Percentiles rank a stretch among this genome's conserved stretches.
These are phyloP conservation scores for Agrypnia vestita DNA, from an alignment of 1,140 invertebrate genomes.

Conservation along the genomic window DNA sequence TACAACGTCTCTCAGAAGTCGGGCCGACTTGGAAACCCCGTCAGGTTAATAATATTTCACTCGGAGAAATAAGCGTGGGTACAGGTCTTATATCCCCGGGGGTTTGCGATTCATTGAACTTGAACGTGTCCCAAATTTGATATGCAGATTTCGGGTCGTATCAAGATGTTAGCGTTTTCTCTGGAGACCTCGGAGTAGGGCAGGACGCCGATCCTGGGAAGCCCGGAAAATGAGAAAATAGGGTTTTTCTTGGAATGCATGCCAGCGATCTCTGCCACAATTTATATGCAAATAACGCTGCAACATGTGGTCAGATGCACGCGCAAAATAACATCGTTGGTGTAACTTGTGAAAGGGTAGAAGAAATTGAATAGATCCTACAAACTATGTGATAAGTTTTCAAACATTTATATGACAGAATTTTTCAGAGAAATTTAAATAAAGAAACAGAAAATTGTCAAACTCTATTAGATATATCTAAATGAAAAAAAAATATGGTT, in stretches of 20 bases:
- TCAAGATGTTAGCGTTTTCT: slow-evolving; percentile 12
- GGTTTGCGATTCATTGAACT: slow-evolving; percentile 15
- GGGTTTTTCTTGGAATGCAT: not conserved
- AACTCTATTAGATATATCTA: too few species aligned
- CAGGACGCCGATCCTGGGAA: not conserved
- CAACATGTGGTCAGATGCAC: too few species aligned
- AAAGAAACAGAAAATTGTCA: too few species aligned
- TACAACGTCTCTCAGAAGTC: not conserved
- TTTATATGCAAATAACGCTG: too few species aligned
- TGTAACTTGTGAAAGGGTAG: too few species aligned
- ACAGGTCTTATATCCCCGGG: not conserved
- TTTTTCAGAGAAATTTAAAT: too few species aligned
- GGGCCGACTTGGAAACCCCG: not conserved
- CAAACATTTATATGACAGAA: too few species aligned
- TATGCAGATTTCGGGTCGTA: slow-evolving; percentile 19
- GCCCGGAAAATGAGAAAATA: not conserved
- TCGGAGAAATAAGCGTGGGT: not conserved
- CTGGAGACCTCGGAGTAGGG: not conserved
- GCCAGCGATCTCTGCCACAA: slow-evolving; percentile 3
- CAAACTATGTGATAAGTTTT: too few species aligned
- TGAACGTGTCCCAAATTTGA: slow-evolving; percentile 29
- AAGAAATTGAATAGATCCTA: too few species aligned
- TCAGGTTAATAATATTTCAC: slow-evolving; percentile 24
- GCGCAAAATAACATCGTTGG: too few species aligned
- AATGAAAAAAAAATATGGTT: too few species aligned